These are phyloP conservation scores for Myotis pilosus DNA, from an alignment of 2,797 vertebrate genomes.

Conservation along the genomic window DNA sequence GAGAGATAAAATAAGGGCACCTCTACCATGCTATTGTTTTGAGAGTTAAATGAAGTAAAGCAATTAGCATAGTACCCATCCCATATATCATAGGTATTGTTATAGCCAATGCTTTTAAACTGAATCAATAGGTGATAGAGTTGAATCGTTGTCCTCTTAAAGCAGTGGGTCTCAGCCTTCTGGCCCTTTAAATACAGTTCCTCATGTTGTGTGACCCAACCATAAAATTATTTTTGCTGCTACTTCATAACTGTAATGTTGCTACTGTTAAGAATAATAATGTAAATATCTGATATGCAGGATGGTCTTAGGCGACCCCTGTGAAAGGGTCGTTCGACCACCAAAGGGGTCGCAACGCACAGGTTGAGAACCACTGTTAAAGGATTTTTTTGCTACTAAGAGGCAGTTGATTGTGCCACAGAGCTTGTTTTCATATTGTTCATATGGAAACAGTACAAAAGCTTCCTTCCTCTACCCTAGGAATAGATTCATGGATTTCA, in stretches of 20 bases:
- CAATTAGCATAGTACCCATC: background rate
- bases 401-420: fast-evolving
- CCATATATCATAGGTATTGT: background rate
- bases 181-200: too few relatives aligned
- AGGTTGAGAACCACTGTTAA: too few relatives aligned
- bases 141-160: background rate
- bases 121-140: background rate
- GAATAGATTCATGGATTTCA: background rate
- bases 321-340: too few relatives aligned
- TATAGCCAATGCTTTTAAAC: background rate
- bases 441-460: background rate
- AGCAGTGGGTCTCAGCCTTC: too few relatives aligned
- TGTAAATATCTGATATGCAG: too few relatives aligned
- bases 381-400: background rate
- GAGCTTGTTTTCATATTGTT: background rate
- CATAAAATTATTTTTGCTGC: too few relatives aligned
- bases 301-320: too few relatives aligned
- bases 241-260: too few relatives aligned
- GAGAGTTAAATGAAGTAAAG: background rate
- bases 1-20: background rate
- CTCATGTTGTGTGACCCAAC: too few relatives aligned
- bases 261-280: too few relatives aligned
- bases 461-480: background rate
- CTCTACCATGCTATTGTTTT: too few relatives aligned
- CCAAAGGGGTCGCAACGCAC: too few relatives aligned